A percentile compares a stretch with the other conserved stretches of the same genome.
Evolutionary conservation across 1,140 invertebrate species (phyloP).

Genomic region (Pseudomyrmex concolor): DNA sequence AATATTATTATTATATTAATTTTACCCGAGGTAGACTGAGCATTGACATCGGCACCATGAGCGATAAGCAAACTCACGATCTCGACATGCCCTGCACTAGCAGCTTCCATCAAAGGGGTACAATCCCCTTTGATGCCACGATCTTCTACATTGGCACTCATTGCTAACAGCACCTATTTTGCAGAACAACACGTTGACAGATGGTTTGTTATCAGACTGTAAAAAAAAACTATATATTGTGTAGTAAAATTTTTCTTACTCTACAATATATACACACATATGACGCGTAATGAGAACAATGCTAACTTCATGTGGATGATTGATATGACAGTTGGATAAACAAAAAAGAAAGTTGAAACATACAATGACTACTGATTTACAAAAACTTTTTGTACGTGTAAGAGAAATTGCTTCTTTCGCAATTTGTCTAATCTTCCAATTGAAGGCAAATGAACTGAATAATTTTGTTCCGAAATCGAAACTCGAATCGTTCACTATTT

Average conservation of each 20-base stretch:
- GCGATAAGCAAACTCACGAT: conserved; percentile 96
- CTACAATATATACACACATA: conserved; percentile 1
- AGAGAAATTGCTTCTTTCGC: background rate
- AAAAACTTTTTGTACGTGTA: background rate
- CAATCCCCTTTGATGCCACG: conserved; percentile 97
- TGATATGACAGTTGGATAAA: conserved; percentile 37
- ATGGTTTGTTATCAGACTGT: background rate
- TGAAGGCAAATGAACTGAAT: too few species aligned
- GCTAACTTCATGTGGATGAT: conserved; percentile 41
- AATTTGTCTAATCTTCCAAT: too few species aligned
- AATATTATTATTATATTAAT: background rate
- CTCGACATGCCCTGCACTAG: conserved; percentile 96
- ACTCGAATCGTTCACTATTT: too few species aligned
- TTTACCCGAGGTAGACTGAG: conserved; percentile 95
- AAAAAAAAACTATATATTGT: background rate
- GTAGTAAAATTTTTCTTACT: conserved; percentile 4
- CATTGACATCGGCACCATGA: conserved; percentile 98
- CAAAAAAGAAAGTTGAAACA: conserved; percentile 34
- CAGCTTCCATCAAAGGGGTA: conserved; percentile 98
- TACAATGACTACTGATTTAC: background rate
- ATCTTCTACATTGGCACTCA: conserved; percentile 99
- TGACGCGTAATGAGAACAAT: background rate
- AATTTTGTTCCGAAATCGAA: too few species aligned
- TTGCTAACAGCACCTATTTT: conserved; percentile 94
- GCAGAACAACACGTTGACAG: conserved; percentile 16